Evolutionary conservation across 1,140 invertebrate species (phyloP).

Genomic region (Whitmania pigra): DNA sequence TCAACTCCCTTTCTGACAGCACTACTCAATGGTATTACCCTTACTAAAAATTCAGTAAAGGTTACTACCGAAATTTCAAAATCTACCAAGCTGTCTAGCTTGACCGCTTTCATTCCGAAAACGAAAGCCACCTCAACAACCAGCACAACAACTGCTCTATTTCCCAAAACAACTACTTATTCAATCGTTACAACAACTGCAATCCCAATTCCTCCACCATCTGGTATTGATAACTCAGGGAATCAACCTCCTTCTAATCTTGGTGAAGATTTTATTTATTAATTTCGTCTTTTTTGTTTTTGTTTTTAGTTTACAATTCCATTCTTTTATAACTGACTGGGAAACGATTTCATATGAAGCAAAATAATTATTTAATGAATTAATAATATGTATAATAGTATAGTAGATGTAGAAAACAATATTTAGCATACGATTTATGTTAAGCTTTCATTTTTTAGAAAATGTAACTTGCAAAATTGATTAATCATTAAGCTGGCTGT

Average conservation of each 20-base stretch:
- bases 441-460: too few relatives aligned
- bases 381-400: background rate
- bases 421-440: too few relatives aligned
- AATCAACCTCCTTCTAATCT: background rate
- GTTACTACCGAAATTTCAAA: too few relatives aligned
- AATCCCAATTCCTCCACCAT: background rate
- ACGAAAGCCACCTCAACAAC: background rate
- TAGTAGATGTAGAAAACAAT: background rate
- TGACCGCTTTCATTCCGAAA: background rate
- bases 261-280: background rate
- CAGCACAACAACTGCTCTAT: background rate
- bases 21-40: too few relatives aligned
- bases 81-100: too few relatives aligned
- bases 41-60: too few relatives aligned
- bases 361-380: background rate
- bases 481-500: background rate
- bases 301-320: background rate
- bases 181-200: slow-evolving; percentile 1
- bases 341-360: background rate
- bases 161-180: background rate
- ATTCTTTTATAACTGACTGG: background rate
- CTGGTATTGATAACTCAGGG: background rate
- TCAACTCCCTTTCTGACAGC: too few relatives aligned
- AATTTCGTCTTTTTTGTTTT: background rate
- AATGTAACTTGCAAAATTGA: too few relatives aligned